Evolutionary conservation across 92 coral and sea anemone species (phyloP).

Genomic region (Epizoanthus ramosus): DNA sequence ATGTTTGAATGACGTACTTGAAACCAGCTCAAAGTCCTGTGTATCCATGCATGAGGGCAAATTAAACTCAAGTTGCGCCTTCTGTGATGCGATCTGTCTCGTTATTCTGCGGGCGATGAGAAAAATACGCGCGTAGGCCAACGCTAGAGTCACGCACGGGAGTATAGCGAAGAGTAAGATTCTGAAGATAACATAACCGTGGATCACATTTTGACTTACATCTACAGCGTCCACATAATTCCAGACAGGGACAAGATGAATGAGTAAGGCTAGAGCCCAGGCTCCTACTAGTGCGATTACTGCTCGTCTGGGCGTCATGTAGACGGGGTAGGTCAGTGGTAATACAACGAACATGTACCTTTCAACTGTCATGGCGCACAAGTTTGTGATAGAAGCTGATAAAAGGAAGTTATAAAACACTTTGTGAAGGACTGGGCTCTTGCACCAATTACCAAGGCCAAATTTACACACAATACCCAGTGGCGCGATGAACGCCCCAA

Average conservation of each 20-base stretch:
- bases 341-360: slow-evolving; percentile 18
- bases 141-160: slow-evolving; percentile 25
- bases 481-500: slow-evolving; percentile 26
- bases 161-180: slow-evolving; percentile 26
- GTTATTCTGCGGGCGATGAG: slow-evolving; percentile 13
- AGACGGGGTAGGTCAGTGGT: slow-evolving; percentile 9
- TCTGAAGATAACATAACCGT: neutral
- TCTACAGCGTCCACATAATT: neutral
- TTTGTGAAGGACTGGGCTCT: neutral
- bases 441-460: slow-evolving; percentile 15
- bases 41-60: neutral
- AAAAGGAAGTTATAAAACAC: slow-evolving; percentile 26
- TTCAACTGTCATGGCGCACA: slow-evolving; percentile 24
- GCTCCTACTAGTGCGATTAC: neutral
- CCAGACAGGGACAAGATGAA: slow-evolving; percentile 29
- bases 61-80: slow-evolving; percentile 29
- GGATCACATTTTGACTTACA: neutral
- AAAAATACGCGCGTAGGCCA: slow-evolving; percentile 17
- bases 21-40: neutral
- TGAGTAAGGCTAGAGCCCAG: slow-evolving; percentile 11
- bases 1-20: neutral
- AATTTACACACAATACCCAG: neutral
- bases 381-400: slow-evolving; percentile 33
- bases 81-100: slow-evolving; percentile 18
- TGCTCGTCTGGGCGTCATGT: slow-evolving; percentile 15